These are phyloP conservation scores for Hemaris fuciformis DNA, from an alignment of 2,888 invertebrate genomes.

Conservation along the genomic window DNA sequence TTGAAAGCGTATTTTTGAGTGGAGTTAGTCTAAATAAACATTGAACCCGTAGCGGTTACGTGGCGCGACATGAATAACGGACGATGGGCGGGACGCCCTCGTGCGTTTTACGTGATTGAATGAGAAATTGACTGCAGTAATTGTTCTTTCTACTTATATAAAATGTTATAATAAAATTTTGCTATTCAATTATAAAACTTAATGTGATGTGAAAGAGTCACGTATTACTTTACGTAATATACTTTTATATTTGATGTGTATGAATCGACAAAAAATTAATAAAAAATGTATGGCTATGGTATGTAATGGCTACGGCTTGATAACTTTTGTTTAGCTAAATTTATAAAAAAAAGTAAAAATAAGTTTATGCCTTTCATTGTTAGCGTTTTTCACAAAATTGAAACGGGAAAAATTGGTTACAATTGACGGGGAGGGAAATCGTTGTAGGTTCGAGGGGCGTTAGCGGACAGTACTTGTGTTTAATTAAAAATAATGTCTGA, in stretches of 20 bases:
- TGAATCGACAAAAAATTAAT: background rate
- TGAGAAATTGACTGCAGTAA: conserved; percentile 70
- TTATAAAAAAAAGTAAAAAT: background rate
- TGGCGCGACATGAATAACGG: conserved; percentile 53
- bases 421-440: conserved; percentile 45
- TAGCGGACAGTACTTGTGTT: conserved; percentile 66
- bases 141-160: conserved; percentile 46
- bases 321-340: background rate
- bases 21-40: conserved; percentile 33
- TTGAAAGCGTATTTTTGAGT: conserved; percentile 20
- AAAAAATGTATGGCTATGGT: background rate
- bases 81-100: conserved; percentile 41
- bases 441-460: conserved; percentile 53
- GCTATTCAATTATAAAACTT: too few relatives aligned
- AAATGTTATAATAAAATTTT: background rate
- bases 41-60: conserved; percentile 45
- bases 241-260: background rate
- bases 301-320: background rate
- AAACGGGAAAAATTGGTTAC: conserved; percentile 34
- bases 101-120: conserved; percentile 71
- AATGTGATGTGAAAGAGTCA: background rate
- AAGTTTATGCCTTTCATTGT: conserved; percentile 16
- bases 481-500: conserved; percentile 79
- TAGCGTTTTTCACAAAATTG: conserved; percentile 29
- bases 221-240: background rate